These are phyloP conservation scores for Valencia hispanica DNA, from an alignment of 2,797 vertebrate genomes.

Conservation along the genomic window DNA sequence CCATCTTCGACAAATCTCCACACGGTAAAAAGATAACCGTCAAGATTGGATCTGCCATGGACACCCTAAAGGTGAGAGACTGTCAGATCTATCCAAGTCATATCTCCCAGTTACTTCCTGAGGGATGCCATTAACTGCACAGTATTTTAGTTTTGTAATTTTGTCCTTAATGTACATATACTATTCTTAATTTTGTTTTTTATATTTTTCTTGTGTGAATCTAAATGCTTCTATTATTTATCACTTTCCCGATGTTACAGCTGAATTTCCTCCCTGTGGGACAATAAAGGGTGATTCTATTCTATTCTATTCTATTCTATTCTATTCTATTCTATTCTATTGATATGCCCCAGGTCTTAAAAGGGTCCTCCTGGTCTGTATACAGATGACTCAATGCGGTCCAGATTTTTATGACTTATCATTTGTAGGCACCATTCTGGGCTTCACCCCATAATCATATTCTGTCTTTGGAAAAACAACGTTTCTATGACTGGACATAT, in stretches of 20 bases:
- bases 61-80: conserved; percentile 75
- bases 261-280: too few relatives aligned
- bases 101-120: not conserved
- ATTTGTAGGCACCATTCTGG: not conserved
- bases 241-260: too few relatives aligned
- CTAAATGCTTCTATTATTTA: too few relatives aligned
- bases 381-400: not conserved
- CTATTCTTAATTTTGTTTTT: too few relatives aligned
- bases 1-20: conserved; percentile 76
- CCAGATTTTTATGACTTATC: not conserved
- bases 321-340: too few relatives aligned
- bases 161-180: too few relatives aligned
- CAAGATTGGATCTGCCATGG: conserved; percentile 73
- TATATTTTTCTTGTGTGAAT: too few relatives aligned
- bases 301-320: too few relatives aligned
- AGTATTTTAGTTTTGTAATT: too few relatives aligned
- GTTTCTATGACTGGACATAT: not conserved
- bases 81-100: not conserved
- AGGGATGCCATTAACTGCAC: too few relatives aligned
- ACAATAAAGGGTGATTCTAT: too few relatives aligned
- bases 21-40: conserved; percentile 79
- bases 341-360: not conserved
- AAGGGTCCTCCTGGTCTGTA: not conserved
- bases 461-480: not conserved
- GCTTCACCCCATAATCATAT: too few relatives aligned